Evolutionary conservation across 2,888 invertebrate genomes (phyloP), one percentile per base, ranked within the genome.

Genomic region (Drosophila neonasuta): DNA sequence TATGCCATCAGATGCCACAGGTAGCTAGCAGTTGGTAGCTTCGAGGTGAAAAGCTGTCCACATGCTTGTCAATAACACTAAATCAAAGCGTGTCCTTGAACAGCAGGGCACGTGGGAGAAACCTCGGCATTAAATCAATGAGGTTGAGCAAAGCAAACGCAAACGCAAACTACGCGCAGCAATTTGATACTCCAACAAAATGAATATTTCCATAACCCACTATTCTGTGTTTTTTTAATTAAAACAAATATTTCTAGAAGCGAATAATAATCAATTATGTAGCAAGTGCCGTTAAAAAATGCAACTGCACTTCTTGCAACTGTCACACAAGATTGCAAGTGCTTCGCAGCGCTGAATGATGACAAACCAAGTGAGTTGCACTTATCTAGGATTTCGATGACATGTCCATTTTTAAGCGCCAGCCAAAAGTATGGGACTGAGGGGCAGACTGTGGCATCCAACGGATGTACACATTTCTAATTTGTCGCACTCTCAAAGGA

Each of bases 51-150:
- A 50, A 48, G 15, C 10, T 34, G 45, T 13, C 34, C 30, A 45
- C 42, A 54, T 17, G 32, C 10, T 15, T 51, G 46, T 49, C 67
- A 49, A 54, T 44, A 34, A 10, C 51, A 65, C 49, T 57, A 57
- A 65, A 71, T 65, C 70, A 71, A 58, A 52, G 51, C 13, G 45
- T 24, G 17, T 32, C 29, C 52, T 58, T 48, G 45, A 54, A 41
- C 29, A 15, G 15, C 6, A 30, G 11, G 10, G 13, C 44, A 45
- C 55, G 45, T 45, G 45, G 45, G 7, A 13, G 10, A 32, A 24
- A 32, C 1, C 17, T 10, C n/a, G 1, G 32, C 30, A 46, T 15
- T 17, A 44, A 57, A 68, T 50, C 48, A 45, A 24, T 32, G 0
- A 13, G 44, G 36, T 24, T 56, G 24, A 11, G 44, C 41, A 15